Percentiles rank a stretch among this genome's conserved stretches.
Evolutionary conservation across 2,888 invertebrate species (phyloP).

Genomic region (Leptothorax acervorum): DNA sequence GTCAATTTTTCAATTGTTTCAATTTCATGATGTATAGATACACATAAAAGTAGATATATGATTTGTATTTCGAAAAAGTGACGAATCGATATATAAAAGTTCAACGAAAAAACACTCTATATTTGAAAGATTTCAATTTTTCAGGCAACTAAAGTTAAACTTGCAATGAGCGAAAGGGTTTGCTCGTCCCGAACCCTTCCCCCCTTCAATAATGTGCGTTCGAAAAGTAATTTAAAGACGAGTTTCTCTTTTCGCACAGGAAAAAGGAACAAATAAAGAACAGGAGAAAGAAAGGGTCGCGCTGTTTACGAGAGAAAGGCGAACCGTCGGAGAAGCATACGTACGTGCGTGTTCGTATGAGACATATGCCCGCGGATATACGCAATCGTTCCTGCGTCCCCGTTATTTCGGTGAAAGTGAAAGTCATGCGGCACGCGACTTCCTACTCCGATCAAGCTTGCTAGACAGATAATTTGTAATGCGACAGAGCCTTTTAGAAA

Average conservation of each 20-base stretch:
- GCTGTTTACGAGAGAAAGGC: slow-evolving; percentile 68
- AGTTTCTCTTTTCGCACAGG: slow-evolving; percentile 68
- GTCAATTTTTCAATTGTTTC: neutral
- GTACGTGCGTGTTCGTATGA: slow-evolving; percentile 51
- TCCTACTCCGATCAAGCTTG: slow-evolving; percentile 74
- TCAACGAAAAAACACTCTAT: neutral
- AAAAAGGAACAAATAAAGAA: slow-evolving; percentile 47
- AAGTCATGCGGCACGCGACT: slow-evolving; percentile 81
- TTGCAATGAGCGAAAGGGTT: slow-evolving; percentile 28
- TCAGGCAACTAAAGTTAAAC: neutral
- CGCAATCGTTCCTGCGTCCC: slow-evolving; percentile 79
- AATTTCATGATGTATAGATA: neutral
- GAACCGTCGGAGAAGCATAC: slow-evolving; percentile 44
- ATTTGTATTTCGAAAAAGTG: neutral
- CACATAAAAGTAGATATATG: neutral
- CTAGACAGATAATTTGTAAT: slow-evolving; percentile 47
- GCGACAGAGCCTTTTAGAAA: slow-evolving; percentile 30
- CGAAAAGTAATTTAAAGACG: slow-evolving; percentile 55
- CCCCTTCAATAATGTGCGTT: slow-evolving; percentile 9
- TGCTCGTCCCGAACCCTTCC: slow-evolving; percentile 11
- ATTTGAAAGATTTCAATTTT: neutral
- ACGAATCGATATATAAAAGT: neutral
- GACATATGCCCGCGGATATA: slow-evolving; percentile 63
- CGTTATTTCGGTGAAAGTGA: slow-evolving; percentile 85
- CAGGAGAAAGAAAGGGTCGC: slow-evolving; percentile 60